Evolutionary conservation across 2,888 invertebrate genomes (phyloP).

Genomic region (Athripsodes cinereus): DNA sequence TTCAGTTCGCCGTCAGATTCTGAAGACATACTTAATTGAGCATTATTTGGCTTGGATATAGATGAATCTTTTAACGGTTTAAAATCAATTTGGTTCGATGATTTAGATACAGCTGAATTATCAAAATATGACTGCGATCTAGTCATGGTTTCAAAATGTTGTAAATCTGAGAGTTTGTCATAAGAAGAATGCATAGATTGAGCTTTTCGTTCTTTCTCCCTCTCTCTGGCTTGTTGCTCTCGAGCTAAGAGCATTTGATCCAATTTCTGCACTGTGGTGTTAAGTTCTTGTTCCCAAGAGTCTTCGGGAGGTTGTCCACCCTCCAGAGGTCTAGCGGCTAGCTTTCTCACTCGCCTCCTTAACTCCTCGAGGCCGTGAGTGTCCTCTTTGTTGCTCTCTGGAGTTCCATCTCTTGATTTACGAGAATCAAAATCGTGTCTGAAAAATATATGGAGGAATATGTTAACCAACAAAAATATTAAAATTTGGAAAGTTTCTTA

Average conservation of each 20-base stretch:
- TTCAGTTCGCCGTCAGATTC: background rate
- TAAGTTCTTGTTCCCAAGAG: constrained; percentile 70
- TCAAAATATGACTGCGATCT: background rate
- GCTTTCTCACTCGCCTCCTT: constrained; percentile 61
- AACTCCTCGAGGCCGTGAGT: constrained; percentile 60
- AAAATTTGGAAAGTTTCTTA: no score
- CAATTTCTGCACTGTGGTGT: constrained; percentile 70
- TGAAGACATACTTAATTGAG: no score
- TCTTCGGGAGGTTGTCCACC: constrained; percentile 63
- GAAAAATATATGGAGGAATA: no score
- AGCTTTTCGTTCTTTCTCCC: constrained; percentile 35
- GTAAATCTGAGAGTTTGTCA: constrained; percentile 1
- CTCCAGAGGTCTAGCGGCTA: constrained; percentile 68
- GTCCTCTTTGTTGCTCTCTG: constrained; percentile 35
- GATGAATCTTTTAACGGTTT: background rate
- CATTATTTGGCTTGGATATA: no score
- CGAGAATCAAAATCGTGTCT: constrained; percentile 30
- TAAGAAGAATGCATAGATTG: constrained; percentile 8
- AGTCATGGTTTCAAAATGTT: background rate
- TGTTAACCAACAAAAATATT: no score
- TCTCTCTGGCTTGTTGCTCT: constrained; percentile 54
- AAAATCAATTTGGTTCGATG: background rate
- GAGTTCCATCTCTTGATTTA: background rate
- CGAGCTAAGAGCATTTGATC: constrained; percentile 66
- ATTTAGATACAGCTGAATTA: background rate